These are phyloP conservation scores for Phoeniculus purpureus DNA, from an alignment of 2,797 vertebrate species.

Conservation along the genomic window DNA sequence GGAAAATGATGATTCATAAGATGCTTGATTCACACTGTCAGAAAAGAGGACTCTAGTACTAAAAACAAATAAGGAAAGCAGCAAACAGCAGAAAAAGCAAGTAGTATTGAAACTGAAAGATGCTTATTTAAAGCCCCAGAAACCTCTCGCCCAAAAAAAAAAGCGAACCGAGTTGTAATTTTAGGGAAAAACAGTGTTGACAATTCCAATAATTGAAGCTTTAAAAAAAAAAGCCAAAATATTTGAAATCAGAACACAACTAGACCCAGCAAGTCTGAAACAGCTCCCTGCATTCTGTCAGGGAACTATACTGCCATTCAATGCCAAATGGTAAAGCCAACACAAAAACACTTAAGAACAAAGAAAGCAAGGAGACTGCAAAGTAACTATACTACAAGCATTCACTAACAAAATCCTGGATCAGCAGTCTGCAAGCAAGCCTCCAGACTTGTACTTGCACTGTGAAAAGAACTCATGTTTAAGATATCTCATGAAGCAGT, in stretches of 20 bases:
- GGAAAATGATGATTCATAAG: background rate
- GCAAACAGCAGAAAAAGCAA: background rate
- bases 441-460: background rate
- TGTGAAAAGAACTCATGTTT: background rate
- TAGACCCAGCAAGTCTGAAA: conserved; percentile 35
- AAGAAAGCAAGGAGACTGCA: background rate
- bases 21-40: background rate
- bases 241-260: background rate
- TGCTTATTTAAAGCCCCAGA: background rate
- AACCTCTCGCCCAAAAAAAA: background rate
- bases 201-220: background rate
- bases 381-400: background rate
- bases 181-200: background rate
- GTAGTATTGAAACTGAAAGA: background rate
- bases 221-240: background rate
- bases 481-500: background rate
- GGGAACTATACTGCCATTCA: background rate
- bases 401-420: background rate
- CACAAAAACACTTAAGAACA: background rate
- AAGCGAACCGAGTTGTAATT: background rate
- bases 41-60: background rate
- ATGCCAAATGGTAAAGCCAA: conserved; percentile 5
- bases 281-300: background rate
- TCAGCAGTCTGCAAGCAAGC: background rate
- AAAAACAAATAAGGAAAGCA: background rate